Base-by-base conservation (phyloP, 2,888 invertebrate genomes). In the Nesidiocoris tenuis region DNA sequence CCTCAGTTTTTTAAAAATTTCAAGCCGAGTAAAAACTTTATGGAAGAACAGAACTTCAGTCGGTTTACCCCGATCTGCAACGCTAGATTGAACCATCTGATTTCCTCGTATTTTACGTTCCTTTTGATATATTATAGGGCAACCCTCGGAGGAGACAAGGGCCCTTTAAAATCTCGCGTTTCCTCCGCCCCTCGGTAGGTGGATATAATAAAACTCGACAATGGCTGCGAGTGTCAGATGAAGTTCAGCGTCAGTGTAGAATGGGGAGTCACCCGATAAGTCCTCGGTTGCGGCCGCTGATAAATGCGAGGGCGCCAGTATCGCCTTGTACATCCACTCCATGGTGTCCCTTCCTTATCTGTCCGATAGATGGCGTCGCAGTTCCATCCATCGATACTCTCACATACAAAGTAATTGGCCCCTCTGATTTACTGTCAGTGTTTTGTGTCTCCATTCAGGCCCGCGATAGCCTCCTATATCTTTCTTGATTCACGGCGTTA, bases 401-500 rank as follows among this genome's bases (percentile, higher is more conserved):
- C 68, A 56, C 57, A 21, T 56, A 56, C 56, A 24, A 61, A 70
- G 70, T 70, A 70, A 70, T 70, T 70, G 70, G 70, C 59, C 57
- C 70, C 12, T 59, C 59, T 70, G 70, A 70, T 70, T 70, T 70
- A 70, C 59, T 24, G 70, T 5, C 70, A 61, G 59, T 67, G 55
- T 70, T 59, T 59, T 57, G 70, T 70, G 70, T 19, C 70, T 57
- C 61, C 59, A 70, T 24, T 54, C 57, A 24, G 57, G 19, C 39
- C 12, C 39, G 39, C 70, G 70, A 70, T 70, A 61, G 70, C 59
- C 24, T 70, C 70, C 61, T 70, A 70, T 39, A 39, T 70, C 70
- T 70, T 70, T 24, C 70, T 70, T 70, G 70, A 70, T 70, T 70
- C 56, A 70, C 70, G 57, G 70, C 18, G 70, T 70, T 70, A 70